These are phyloP conservation scores for Tinamus guttatus DNA, from an alignment of 2,113 vertebrate species.

Conservation along the genomic window DNA sequence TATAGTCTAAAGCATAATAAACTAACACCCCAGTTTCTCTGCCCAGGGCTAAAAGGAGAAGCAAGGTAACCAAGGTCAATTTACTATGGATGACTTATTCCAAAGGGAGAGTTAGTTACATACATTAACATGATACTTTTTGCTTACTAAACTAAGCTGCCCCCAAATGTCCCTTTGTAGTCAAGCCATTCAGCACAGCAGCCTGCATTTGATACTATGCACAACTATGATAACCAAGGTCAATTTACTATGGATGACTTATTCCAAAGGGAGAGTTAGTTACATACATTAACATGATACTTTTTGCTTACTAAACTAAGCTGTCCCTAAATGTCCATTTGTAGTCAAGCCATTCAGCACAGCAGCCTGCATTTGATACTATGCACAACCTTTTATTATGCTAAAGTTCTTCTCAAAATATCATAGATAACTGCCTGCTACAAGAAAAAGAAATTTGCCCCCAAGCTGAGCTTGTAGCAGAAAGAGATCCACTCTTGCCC, in stretches of 20 bases:
- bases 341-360: not conserved
- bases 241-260: not conserved
- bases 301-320: slow-evolving; percentile 8
- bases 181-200: not conserved
- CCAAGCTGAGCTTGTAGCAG: not conserved
- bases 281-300: slow-evolving; percentile 2
- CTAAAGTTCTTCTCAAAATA: not conserved
- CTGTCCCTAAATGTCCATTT: not conserved
- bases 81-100: not conserved
- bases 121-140: slow-evolving; percentile 1
- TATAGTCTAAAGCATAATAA: not conserved
- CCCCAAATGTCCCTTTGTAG: not conserved
- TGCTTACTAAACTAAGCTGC: slow-evolving; percentile 3
- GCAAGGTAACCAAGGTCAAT: not conserved
- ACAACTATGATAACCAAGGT: not conserved
- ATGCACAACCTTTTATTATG: not conserved
- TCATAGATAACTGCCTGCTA: not conserved
- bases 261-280: not conserved
- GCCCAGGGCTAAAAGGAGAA: not conserved
- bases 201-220: not conserved
- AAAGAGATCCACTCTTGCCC: not conserved
- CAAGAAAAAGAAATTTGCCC: not conserved
- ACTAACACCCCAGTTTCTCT: not conserved
- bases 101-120: not conserved
- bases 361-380: not conserved